These are phyloP conservation scores for Anthopleura xanthogrammica DNA, from an alignment of 92 coral and sea anemone genomes.

Conservation along the genomic window DNA sequence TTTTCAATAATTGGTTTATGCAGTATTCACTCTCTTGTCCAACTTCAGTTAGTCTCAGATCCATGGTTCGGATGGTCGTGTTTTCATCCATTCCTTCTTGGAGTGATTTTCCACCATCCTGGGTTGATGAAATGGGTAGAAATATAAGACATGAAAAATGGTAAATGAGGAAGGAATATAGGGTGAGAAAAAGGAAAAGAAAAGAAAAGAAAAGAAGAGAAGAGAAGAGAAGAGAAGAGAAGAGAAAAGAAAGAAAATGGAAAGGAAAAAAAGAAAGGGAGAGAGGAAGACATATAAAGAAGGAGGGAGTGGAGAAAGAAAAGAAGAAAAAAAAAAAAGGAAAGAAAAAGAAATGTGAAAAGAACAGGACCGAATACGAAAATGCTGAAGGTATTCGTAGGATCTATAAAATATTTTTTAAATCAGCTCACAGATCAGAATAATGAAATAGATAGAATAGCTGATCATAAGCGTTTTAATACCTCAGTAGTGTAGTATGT, in stretches of 20 bases:
- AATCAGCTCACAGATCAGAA: no score
- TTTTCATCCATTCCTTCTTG: constrained; percentile 99
- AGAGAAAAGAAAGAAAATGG: no score
- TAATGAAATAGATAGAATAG: no score
- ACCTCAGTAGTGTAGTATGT: not conserved
- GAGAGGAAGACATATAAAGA: no score
- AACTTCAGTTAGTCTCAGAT: constrained; percentile 83
- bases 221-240: not conserved
- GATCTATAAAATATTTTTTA: no score
- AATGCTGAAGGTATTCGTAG: no score
- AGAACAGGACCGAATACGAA: no score
- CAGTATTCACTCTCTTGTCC: constrained; percentile 98
- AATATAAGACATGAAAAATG: not conserved
- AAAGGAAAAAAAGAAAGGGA: no score
- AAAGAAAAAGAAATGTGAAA: no score
- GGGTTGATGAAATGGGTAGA: not conserved
- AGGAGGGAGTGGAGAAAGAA: not conserved
- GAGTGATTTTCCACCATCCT: constrained; percentile 93
- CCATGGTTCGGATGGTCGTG: constrained; percentile 80
- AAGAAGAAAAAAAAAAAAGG: not conserved
- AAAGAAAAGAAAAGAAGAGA: not conserved
- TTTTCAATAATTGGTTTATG: constrained; percentile 83
- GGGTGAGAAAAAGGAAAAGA: not conserved
- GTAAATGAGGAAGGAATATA: not conserved
- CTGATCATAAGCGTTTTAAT: no score